phyloP scores from a whole-genome alignment of 35 echinoderm and acorn worm genomes.

The Lytechinus variegatus region DNA sequence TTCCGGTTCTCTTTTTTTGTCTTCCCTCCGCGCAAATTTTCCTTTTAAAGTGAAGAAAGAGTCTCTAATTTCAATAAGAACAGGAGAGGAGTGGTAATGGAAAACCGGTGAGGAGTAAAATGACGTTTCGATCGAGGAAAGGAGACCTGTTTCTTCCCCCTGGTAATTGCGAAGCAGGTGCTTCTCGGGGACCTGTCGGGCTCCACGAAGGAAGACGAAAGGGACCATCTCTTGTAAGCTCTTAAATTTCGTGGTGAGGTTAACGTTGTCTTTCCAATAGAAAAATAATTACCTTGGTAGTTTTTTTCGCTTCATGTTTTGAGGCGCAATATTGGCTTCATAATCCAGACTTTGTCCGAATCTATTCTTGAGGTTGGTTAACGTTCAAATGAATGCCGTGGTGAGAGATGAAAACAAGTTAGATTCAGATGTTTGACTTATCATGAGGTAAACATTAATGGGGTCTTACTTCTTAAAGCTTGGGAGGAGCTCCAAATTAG shows the following conservation, averaged over 20 bases:
- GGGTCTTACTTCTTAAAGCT: background rate
- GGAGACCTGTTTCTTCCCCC: background rate
- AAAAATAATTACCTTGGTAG: slow-evolving; percentile 12
- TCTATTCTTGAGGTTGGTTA: background rate
- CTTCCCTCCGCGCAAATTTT: background rate
- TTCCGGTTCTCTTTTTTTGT: background rate
- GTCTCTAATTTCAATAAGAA: slow-evolving; percentile 6
- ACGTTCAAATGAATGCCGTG: background rate
- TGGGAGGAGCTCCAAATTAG: too few species aligned
- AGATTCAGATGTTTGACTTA: background rate
- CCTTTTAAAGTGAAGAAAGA: background rate
- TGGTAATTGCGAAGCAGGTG: slow-evolving; percentile 31
- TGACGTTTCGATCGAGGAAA: slow-evolving; percentile 39
- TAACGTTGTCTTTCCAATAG: background rate
- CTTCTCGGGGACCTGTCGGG: background rate
- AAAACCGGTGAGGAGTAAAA: slow-evolving; percentile 36
- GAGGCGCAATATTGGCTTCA: background rate
- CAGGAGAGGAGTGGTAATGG: background rate
- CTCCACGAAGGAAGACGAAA: background rate
- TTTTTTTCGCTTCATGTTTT: slow-evolving; percentile 18
- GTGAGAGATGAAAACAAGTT: background rate
- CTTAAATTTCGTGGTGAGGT: background rate
- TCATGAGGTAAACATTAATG: background rate
- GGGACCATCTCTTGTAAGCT: background rate
- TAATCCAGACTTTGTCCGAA: background rate